phyloP scores from a whole-genome alignment of 2,888 invertebrate species.

The Brachyptera risi region DNA sequence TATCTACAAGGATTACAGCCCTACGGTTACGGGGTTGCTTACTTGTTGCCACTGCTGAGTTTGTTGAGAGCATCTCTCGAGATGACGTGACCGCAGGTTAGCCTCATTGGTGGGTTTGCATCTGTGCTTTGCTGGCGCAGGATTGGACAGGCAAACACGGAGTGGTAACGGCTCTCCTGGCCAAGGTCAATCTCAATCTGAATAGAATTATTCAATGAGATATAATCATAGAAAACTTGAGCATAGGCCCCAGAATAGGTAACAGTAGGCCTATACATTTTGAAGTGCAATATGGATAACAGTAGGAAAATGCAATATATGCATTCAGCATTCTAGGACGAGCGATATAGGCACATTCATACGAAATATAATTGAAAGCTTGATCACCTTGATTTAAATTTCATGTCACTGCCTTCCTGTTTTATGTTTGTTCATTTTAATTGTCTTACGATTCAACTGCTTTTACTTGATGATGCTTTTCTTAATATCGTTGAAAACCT shows the following conservation, averaged over 20 bases:
- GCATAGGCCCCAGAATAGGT: too few species aligned
- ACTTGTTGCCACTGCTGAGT: constrained; percentile 85
- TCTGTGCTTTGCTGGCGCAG: constrained; percentile 94
- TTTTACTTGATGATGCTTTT: too few species aligned
- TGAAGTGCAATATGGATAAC: background rate
- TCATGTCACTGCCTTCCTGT: too few species aligned
- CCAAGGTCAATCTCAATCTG: constrained; percentile 48
- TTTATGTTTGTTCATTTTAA: too few species aligned
- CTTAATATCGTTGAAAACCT: too few species aligned
- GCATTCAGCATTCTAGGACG: too few species aligned
- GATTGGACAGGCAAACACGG: constrained; percentile 98
- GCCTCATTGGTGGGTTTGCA: constrained; percentile 93
- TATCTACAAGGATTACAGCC: too few species aligned
- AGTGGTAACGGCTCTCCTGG: constrained; percentile 87
- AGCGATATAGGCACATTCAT: background rate
- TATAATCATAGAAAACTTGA: constrained; percentile 19
- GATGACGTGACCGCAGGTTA: constrained; percentile 97
- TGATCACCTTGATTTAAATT: too few species aligned
- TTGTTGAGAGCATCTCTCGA: constrained; percentile 95
- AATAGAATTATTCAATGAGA: constrained; percentile 34
- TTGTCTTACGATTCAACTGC: too few species aligned
- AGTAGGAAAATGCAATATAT: too few species aligned
- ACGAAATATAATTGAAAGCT: too few species aligned
- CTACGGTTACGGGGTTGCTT: too few species aligned
- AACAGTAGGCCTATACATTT: background rate